Base-by-base conservation (phyloP, 2,797 vertebrate species). In the Enteromius afrohamiltoni region DNA sequence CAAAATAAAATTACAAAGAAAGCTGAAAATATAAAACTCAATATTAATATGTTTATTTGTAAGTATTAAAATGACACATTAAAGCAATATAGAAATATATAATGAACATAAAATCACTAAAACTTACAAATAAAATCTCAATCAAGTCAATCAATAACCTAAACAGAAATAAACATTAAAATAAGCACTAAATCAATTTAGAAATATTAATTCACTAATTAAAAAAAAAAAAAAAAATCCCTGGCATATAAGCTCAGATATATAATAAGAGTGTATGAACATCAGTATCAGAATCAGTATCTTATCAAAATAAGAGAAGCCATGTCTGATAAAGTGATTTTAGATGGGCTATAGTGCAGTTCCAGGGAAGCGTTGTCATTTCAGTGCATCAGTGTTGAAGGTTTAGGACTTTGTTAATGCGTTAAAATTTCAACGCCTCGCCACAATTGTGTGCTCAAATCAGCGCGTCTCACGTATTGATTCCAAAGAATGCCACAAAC, bases 301-400 rank as follows among this genome's bases (percentile, higher is more conserved):
- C n/a, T n/a, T n/a, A n/a, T n/a, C 79, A 51, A 68, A 67, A 64
- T 16, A 67, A 82, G 55, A 85, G 58, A 31, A n/a, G 23, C 1
- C n/a, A 23, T 13, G 4, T 58, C 55, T 23, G 60, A 29, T 6
- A 29, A 62, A 2, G 17, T 34, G 53, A 73, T 51, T 64, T 84
- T 26, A 51, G 37, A 51, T 19, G 17, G 49, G 21, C 51, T 53
- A 53, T 26, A 40, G 80, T 19, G 14, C 58, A 45, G 6, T 34
- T 42, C 37, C 17, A n/a, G 16, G 5, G 31, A 74, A 78, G n/a
- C 4, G 8, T 77, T 42, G 31, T 53, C 13, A 37, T 47, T 53
- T 68, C 16, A 34, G 37, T 40, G 19, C 21, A 34, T 34, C 26
- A 65, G 42, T 7, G 14, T 23, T 47, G 47, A 51, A 75, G 14